These are phyloP conservation scores for Furcula furcula DNA, from an alignment of 2,888 invertebrate genomes.

Conservation along the genomic window DNA sequence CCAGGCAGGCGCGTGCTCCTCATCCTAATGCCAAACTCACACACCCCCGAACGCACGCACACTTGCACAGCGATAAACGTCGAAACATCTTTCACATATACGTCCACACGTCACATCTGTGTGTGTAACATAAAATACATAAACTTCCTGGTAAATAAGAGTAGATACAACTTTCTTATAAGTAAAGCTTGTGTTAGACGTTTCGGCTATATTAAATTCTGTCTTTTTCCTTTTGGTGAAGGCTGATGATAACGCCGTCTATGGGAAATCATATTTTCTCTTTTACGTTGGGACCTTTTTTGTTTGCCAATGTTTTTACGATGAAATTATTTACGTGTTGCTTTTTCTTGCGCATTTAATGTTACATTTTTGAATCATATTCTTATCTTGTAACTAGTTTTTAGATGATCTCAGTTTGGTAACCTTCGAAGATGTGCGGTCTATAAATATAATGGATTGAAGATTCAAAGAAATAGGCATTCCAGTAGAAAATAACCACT, in stretches of 20 bases:
- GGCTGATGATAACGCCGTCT: constrained; percentile 56
- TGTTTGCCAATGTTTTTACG: constrained; percentile 34
- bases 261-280: constrained; percentile 65
- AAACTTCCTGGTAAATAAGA: constrained; percentile 79
- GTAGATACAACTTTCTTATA: constrained; percentile 71
- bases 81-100: constrained; percentile 54
- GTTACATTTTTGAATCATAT: background rate
- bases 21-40: constrained; percentile 76
- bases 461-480: too few species aligned
- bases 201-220: constrained; percentile 76
- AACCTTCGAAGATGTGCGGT: too few species aligned
- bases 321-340: constrained; percentile 52
- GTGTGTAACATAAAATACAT: constrained; percentile 42
- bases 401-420: background rate
- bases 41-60: constrained; percentile 55
- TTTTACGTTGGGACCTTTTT: constrained; percentile 12
- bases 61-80: constrained; percentile 40
- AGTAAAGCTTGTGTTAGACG: constrained; percentile 53
- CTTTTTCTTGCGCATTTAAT: constrained; percentile 14
- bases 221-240: constrained; percentile 58
- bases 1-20: constrained; percentile 77
- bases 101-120: constrained; percentile 11
- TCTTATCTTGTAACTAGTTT: background rate
- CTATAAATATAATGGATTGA: too few species aligned
- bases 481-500: too few species aligned